Base-by-base conservation (phyloP, 2,797 vertebrate species). In the Lepidocolaptes lacrymiger region DNA sequence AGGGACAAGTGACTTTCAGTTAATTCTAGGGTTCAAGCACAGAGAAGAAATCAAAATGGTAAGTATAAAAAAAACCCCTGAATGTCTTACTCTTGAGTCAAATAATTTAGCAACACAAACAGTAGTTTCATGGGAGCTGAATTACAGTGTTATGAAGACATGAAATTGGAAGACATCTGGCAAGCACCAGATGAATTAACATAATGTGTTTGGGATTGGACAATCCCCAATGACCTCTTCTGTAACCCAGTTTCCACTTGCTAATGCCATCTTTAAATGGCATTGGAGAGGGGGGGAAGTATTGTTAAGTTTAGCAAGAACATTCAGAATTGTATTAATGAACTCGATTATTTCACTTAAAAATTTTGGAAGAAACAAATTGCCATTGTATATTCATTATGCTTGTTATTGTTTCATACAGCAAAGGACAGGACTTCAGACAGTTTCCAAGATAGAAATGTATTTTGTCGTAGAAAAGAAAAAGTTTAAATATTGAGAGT, bases 211-310 rank as follows among this genome's bases (percentile, higher is more conserved):
- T 27, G 97, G 96, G 91, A 92, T 97, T 37, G 98, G 98, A 23
- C 96, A 75, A 20, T 97, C 95, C 91, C 98, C 98, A 88, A 30
- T 96, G 34, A 93, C 89, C 19, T 97, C 97, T 75, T 96, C 98
- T 32, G 88, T 96, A 85, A 98, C 56, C 97, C 97, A 98, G 46
- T 98, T 98, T 80, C 98, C 98, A 77, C 97, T 69, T 49, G 61
- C 16, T 18, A 69, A 28, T 49, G 27, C 6, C 7, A 56, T n/a
- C 66, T 90, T 90, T 87, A 28, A 95, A 71, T 20, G 43, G 43
- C 23, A 75, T 71, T n/a, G 24, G 19, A 22, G 75, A 20, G 75
- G 2, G 0, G 0, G 56, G 23, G 12, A 48, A 3, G 0, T 58
- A 12, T 30, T 55, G 41, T 52, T 37, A 44, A 39, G 12, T 73